Evolutionary conservation across 2,888 invertebrate species (phyloP).

Genomic region (Pseudococcus longispinus): DNA sequence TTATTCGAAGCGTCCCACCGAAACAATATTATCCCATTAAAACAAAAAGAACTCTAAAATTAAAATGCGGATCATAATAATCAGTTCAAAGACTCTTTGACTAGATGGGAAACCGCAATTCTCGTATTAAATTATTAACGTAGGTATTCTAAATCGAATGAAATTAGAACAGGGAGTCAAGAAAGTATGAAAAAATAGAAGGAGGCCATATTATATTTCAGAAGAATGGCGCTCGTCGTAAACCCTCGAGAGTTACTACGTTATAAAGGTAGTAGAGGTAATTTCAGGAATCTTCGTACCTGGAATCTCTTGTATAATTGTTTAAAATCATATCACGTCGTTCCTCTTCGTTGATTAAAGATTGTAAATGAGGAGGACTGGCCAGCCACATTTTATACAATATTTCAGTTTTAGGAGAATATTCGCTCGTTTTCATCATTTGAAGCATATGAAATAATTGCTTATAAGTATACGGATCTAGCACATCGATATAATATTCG

Average conservation of each 20-base stretch:
- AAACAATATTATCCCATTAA: not conserved
- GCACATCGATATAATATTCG: not conserved
- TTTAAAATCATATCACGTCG: not conserved
- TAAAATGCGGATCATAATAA: not conserved
- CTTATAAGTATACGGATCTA: not conserved
- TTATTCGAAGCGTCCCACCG: not conserved
- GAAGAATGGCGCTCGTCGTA: not conserved
- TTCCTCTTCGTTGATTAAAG: not conserved
- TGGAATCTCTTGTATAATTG: not conserved
- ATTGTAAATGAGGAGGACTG: constrained; percentile 35
- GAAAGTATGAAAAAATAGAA: not conserved
- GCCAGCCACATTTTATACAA: constrained; percentile 30
- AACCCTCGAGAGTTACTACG: not conserved
- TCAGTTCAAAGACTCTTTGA: not conserved
- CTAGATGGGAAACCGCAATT: constrained; percentile 4
- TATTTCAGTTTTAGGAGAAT: constrained; percentile 9
- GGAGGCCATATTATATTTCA: not conserved
- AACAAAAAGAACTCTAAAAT: not conserved
- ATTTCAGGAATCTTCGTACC: constrained; percentile 1
- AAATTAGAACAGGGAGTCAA: not conserved
- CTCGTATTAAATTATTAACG: not conserved
- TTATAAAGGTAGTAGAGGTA: not conserved
- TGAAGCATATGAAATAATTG: not conserved
- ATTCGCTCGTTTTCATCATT: not conserved
- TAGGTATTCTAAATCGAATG: not conserved